A percentile compares a stretch with the other conserved stretches of the same genome.
Conservation (phyloP, 1,140 invertebrate genomes). For the Maniola jurtina region DNA sequence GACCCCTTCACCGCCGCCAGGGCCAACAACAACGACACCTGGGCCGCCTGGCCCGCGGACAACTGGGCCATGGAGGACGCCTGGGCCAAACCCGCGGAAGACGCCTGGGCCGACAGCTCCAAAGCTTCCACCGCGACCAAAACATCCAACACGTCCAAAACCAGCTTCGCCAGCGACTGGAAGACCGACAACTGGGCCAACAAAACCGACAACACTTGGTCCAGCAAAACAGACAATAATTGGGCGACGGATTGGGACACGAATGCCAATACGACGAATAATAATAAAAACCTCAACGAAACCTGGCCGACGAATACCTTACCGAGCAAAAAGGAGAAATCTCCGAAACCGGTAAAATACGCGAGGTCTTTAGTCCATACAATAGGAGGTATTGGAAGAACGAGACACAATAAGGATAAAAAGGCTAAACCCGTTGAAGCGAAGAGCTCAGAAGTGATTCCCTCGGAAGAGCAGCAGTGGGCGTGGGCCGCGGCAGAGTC, state of each 20-base stretch:
- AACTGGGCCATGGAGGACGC: conserved; percentile 64
- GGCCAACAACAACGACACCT: conserved; percentile 45
- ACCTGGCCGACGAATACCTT: conserved; percentile 65
- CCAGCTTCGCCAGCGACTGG: conserved; percentile 36
- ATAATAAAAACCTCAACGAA: conserved; percentile 27
- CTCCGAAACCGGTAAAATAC: conserved; percentile 69
- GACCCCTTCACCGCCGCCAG: conserved; percentile 57
- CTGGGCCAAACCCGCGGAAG: conserved; percentile 53
- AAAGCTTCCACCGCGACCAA: conserved; percentile 5
- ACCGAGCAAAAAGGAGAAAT: conserved; percentile 69
- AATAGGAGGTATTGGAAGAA: conserved; percentile 65
- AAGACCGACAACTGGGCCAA: conserved; percentile 59
- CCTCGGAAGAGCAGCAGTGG: conserved; percentile 78
- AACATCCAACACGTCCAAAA: not conserved
- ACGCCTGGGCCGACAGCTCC: conserved; percentile 39
- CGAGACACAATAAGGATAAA: conserved; percentile 57
- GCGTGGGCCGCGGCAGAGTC: conserved; percentile 81
- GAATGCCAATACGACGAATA: conserved; percentile 39
- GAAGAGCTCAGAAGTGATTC: conserved; percentile 42
- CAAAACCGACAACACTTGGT: conserved; percentile 47
- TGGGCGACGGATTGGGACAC: conserved; percentile 57
- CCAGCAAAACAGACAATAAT: conserved; percentile 4
- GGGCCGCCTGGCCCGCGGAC: conserved; percentile 67
- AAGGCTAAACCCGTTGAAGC: conserved; percentile 46
- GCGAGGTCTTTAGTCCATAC: conserved; percentile 67